Conservation (phyloP, 2,113 vertebrate genomes). For the Machaerirhynchus nigripectus region DNA sequence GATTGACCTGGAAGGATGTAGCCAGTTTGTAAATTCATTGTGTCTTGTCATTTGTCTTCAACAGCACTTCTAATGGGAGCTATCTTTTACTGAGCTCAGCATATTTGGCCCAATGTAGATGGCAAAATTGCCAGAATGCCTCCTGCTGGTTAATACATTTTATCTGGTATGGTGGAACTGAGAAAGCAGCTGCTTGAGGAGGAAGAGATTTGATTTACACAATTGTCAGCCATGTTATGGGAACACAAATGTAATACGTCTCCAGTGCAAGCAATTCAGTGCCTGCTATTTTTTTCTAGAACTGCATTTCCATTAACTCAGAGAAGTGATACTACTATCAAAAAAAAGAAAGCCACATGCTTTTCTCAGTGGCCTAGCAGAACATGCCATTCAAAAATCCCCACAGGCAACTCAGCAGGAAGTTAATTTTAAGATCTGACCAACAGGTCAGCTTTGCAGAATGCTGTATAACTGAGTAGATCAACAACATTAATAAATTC, state of each 20-base stretch:
- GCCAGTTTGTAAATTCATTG: neutral
- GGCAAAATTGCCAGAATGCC: constrained; percentile 80
- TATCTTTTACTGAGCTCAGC: constrained; percentile 56
- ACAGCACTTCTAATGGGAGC: constrained; percentile 61
- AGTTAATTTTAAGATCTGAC: neutral
- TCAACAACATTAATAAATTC: neutral
- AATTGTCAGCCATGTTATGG: constrained; percentile 74
- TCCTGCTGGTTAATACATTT: constrained; percentile 74
- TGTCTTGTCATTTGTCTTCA: constrained; percentile 67
- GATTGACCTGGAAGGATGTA: rapidly evolving
- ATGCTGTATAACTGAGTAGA: neutral
- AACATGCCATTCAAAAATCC: neutral
- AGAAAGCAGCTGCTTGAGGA: constrained; percentile 77
- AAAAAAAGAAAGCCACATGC: neutral
- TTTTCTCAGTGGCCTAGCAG: neutral
- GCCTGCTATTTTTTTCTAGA: neutral
- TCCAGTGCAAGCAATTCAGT: neutral
- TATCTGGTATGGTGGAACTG: constrained; percentile 77
- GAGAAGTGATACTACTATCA: neutral
- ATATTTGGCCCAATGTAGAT: constrained; percentile 79
- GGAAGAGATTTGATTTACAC: constrained; percentile 71
- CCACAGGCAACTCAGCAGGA: neutral
- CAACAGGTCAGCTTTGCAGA: neutral
- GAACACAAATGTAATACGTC: neutral
- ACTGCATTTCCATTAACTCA: neutral